These are phyloP conservation scores for Eurystomus glaucurus DNA, from an alignment of 2,797 vertebrate species.

Conservation along the genomic window DNA sequence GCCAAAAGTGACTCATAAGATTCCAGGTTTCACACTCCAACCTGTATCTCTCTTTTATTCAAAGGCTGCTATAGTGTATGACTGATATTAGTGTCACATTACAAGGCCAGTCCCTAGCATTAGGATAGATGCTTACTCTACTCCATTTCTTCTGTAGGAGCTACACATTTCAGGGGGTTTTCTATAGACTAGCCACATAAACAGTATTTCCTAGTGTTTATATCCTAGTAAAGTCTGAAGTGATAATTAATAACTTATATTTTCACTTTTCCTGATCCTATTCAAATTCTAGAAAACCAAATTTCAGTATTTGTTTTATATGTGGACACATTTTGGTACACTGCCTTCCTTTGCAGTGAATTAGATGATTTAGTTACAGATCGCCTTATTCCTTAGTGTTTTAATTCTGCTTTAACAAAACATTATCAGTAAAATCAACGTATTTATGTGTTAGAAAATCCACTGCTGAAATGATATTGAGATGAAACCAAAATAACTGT, in stretches of 20 bases:
- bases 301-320: neutral
- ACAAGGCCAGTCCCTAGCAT: neutral
- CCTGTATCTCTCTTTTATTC: neutral
- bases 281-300: neutral
- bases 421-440: neutral
- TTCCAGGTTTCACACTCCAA: neutral
- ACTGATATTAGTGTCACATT: neutral
- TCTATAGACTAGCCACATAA: neutral
- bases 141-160: neutral
- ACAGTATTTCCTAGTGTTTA: neutral
- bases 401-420: neutral
- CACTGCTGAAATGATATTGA: neutral
- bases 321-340: neutral
- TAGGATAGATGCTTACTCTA: neutral
- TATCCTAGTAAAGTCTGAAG: neutral
- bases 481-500: neutral
- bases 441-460: neutral
- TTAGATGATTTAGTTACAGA: neutral
- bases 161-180: neutral
- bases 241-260: neutral
- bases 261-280: neutral
- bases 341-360: neutral
- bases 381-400: neutral
- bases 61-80: neutral
- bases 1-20: neutral